Conservation (phyloP, 2,888 invertebrate species). For the Hyppa rectilinea region DNA sequence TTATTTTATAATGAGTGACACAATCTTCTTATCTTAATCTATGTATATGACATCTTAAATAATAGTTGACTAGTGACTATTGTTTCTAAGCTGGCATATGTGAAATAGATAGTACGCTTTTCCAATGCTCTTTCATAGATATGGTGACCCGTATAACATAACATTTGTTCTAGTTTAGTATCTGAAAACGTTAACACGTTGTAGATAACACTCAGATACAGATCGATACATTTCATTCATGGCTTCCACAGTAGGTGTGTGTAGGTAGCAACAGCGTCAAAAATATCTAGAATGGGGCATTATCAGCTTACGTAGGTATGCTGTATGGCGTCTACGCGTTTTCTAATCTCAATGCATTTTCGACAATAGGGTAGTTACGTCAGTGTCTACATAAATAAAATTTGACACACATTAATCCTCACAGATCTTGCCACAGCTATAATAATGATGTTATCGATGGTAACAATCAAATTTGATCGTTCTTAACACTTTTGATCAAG, state of each 20-base stretch:
- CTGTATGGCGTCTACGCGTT: neutral
- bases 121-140: slow-evolving; percentile 14
- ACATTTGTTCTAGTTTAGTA: slow-evolving; percentile 22
- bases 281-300: slow-evolving; percentile 24
- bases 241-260: neutral
- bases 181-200: slow-evolving; percentile 15
- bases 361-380: neutral
- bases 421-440: neutral
- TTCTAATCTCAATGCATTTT: slow-evolving; percentile 27
- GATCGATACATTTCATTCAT: slow-evolving; percentile 23
- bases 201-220: slow-evolving; percentile 24
- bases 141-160: slow-evolving; percentile 12
- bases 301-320: neutral
- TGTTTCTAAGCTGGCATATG: slow-evolving; percentile 22
- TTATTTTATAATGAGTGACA: slow-evolving; percentile 33
- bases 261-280: slow-evolving; percentile 1
- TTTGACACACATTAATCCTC: slow-evolving; percentile 7
- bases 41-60: slow-evolving; percentile 28
- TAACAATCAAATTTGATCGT: neutral
- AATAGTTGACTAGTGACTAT: neutral
- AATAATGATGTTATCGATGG: slow-evolving; percentile 3
- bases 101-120: neutral
- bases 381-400: neutral
- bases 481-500: too few species aligned
- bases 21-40: slow-evolving; percentile 53